phyloP scores from a whole-genome alignment of 2,888 invertebrate species.

The Sesamia inferens region DNA sequence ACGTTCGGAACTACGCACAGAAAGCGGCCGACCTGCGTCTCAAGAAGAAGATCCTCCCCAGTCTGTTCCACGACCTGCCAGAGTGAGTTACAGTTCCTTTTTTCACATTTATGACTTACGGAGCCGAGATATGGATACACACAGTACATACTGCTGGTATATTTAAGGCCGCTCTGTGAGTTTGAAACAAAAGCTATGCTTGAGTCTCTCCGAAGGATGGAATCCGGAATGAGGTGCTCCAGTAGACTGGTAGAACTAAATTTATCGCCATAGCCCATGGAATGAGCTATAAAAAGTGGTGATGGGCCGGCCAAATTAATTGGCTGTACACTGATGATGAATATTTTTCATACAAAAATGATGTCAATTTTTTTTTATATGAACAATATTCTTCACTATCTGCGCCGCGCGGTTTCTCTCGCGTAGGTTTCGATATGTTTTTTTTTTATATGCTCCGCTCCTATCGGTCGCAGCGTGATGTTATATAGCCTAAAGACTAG shows the following conservation, averaged over 20 bases:
- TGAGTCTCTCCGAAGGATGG: not conserved
- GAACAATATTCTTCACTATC: not conserved
- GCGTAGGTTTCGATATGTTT: no score
- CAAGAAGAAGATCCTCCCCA: slow-evolving; percentile 94
- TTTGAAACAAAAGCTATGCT: not conserved
- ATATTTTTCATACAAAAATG: not conserved
- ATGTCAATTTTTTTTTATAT: not conserved
- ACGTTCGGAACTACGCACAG: slow-evolving; percentile 93
- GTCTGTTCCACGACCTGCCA: slow-evolving; percentile 91
- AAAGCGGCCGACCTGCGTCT: slow-evolving; percentile 93
- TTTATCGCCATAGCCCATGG: not conserved
- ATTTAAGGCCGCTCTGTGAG: not conserved
- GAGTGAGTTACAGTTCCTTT: slow-evolving; percentile 68
- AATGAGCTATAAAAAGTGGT: not conserved
- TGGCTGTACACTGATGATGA: not conserved
- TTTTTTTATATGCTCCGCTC: no score
- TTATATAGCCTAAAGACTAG: no score
- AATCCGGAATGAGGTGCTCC: not conserved
- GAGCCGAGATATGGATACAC: not conserved
- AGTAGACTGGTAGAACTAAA: not conserved
- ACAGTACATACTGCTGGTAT: no score
- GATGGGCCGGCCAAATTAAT: not conserved
- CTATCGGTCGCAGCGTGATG: no score
- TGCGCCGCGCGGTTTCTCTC: no score
- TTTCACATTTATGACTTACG: not conserved